Percentiles rank a stretch among this genome's conserved stretches.
phyloP scores from a whole-genome alignment of 1,140 invertebrate species.

The Zaprionus tsacasi region DNA sequence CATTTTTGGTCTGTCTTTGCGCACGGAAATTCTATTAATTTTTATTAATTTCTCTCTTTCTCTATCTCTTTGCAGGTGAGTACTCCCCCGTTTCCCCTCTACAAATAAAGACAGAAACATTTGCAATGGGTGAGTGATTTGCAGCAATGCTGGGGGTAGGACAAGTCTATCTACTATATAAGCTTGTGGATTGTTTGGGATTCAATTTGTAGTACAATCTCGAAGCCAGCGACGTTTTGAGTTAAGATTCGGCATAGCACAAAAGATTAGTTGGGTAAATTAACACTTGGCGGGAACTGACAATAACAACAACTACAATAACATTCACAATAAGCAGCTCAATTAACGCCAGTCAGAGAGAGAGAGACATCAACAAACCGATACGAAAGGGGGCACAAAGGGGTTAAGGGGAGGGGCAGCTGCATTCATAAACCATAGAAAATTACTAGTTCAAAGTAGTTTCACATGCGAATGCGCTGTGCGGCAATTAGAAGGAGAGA shows the following conservation, averaged over 20 bases:
- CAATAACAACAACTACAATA: constrained; percentile 26
- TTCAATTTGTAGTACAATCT: not conserved
- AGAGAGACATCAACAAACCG: constrained; percentile 30
- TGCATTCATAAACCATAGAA: constrained; percentile 64
- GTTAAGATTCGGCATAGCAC: constrained; percentile 2
- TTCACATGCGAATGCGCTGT: constrained; percentile 62
- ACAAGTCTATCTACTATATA: not conserved
- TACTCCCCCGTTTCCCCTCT: not conserved
- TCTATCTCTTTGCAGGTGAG: constrained; percentile 68
- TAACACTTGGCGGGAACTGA: constrained; percentile 59
- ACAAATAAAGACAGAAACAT: constrained; percentile 1
- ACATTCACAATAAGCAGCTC: constrained; percentile 74
- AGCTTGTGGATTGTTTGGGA: not conserved
- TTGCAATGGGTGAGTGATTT: constrained; percentile 31
- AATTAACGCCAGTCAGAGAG: constrained; percentile 72
- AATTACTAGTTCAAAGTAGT: constrained; percentile 75
- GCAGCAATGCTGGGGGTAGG: not conserved
- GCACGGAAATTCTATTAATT: constrained; percentile 37
- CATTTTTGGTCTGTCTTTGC: constrained; percentile 33
- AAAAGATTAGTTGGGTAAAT: constrained; percentile 43
- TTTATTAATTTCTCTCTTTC: constrained; percentile 41
- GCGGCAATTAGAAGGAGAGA: constrained; percentile 30
- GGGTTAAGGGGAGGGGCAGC: not conserved
- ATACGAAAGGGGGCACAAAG: not conserved
- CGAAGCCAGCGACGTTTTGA: not conserved